Conservation (phyloP, 1,140 invertebrate genomes). For the Hycleus cichorii region DNA sequence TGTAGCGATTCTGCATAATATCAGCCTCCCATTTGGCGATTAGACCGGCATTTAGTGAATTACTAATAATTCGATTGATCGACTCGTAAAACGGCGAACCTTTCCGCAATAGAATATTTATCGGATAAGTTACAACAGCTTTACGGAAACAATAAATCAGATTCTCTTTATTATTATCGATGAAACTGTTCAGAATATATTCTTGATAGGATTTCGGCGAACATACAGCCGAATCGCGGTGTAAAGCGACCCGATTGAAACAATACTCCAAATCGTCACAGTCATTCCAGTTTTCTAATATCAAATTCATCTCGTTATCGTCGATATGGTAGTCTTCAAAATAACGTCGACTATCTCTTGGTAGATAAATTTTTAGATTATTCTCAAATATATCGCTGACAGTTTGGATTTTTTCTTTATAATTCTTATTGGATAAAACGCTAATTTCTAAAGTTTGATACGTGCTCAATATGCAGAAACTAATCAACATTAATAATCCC, state of each 20-base stretch:
- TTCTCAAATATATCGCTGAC: constrained; percentile 1
- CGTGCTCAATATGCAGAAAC: constrained; percentile 8
- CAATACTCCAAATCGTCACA: constrained; percentile 14
- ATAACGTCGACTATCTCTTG: too few relatives aligned
- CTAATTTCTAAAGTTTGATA: constrained; percentile 21
- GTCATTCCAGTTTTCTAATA: constrained; percentile 1
- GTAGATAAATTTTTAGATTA: background rate
- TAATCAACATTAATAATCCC: constrained; percentile 18
- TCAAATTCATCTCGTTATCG: background rate
- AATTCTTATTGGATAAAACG: constrained; percentile 11
- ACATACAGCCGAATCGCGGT: constrained; percentile 7
- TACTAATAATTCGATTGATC: constrained; percentile 16
- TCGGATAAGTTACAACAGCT: constrained; percentile 16
- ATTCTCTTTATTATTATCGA: constrained; percentile 3
- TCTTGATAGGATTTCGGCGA: constrained; percentile 11
- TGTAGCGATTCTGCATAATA: background rate
- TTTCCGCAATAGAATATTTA: constrained; percentile 22
- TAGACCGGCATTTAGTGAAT: constrained; percentile 14
- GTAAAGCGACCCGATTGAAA: constrained; percentile 10
- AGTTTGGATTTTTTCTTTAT: constrained; percentile 13
- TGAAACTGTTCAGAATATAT: constrained; percentile 17
- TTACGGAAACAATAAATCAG: constrained; percentile 22
- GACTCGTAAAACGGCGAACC: constrained; percentile 20
- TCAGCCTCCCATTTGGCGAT: constrained; percentile 17
- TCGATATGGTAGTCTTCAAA: too few relatives aligned